Evolutionary conservation across 2,797 vertebrate genomes (phyloP).

Genomic region (Lepus oiostolus): DNA sequence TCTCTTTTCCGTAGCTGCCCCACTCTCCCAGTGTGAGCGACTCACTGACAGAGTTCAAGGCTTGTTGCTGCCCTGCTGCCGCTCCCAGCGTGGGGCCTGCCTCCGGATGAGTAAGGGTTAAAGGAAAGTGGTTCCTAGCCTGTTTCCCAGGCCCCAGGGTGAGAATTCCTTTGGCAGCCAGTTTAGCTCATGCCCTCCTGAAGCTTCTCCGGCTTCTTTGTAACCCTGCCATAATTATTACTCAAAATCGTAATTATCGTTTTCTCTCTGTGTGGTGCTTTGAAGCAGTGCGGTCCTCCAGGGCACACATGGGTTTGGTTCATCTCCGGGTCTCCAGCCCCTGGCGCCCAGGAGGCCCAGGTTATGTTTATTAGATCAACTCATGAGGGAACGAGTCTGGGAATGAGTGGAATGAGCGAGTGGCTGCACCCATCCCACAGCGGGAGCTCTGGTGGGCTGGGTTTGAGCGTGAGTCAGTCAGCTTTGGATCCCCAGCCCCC

Average conservation of each 20-base stretch:
- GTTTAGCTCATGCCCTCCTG: not conserved
- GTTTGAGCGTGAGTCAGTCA: not conserved
- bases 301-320: not conserved
- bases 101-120: not conserved
- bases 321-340: not conserved
- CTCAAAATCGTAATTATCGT: slow-evolving; percentile 80
- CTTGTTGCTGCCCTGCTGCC: too few relatives aligned
- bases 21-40: rapidly evolving
- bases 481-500: not conserved
- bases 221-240: slow-evolving; percentile 68
- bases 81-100: not conserved
- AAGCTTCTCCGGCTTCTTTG: not conserved
- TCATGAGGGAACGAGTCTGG: too few relatives aligned
- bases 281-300: not conserved
- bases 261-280: slow-evolving; percentile 19
- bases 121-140: not conserved
- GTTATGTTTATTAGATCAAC: not conserved
- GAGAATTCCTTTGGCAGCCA: slow-evolving; percentile 65
- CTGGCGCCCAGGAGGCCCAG: not conserved
- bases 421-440: rapidly evolving
- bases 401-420: not conserved
- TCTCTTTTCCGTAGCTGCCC: not conserved
- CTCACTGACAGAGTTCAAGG: not conserved
- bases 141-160: slow-evolving; percentile 14
- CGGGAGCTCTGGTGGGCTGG: not conserved